Percentiles rank a stretch among this genome's conserved stretches.
These are phyloP conservation scores for Drosophila mercatorum DNA, from an alignment of 2,888 invertebrate species.

Conservation along the genomic window DNA sequence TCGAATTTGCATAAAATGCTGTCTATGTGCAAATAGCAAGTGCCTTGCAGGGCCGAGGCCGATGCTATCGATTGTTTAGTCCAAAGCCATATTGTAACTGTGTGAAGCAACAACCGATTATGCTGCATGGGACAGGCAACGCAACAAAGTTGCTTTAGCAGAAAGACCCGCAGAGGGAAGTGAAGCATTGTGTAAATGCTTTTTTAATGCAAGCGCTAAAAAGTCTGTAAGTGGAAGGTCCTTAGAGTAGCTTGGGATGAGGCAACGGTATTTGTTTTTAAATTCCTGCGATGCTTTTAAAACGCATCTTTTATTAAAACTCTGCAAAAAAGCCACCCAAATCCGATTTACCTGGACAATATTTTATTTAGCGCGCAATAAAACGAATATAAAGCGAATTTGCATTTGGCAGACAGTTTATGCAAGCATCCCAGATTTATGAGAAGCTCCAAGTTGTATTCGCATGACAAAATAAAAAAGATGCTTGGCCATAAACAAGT, in stretches of 20 bases:
- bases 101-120: not conserved
- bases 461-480: slow-evolving; percentile 8
- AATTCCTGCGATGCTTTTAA: slow-evolving; percentile 19
- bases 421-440: slow-evolving; percentile 53
- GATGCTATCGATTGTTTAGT: slow-evolving; percentile 2
- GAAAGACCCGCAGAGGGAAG: not conserved
- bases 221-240: not conserved
- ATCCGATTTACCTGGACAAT: slow-evolving; percentile 18
- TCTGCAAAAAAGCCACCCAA: slow-evolving; percentile 9
- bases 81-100: not conserved
- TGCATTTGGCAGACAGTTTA: slow-evolving; percentile 54
- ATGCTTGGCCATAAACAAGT: slow-evolving; percentile 11
- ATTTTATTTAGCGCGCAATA: slow-evolving; percentile 16
- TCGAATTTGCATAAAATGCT: slow-evolving; percentile 56
- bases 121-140: not conserved
- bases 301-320: slow-evolving; percentile 32
- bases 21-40: slow-evolving; percentile 51
- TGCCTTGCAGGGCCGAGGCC: not conserved
- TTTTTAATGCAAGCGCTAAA: not conserved
- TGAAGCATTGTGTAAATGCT: not conserved
- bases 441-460: slow-evolving; percentile 16
- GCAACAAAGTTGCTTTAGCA: not conserved
- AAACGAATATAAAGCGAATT: slow-evolving; percentile 22
- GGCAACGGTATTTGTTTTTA: not conserved
- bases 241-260: not conserved